A percentile compares a stretch with the other conserved stretches of the same genome.
Evolutionary conservation across 2,888 invertebrate genomes (phyloP).

Genomic region (Euplexia lucipara): DNA sequence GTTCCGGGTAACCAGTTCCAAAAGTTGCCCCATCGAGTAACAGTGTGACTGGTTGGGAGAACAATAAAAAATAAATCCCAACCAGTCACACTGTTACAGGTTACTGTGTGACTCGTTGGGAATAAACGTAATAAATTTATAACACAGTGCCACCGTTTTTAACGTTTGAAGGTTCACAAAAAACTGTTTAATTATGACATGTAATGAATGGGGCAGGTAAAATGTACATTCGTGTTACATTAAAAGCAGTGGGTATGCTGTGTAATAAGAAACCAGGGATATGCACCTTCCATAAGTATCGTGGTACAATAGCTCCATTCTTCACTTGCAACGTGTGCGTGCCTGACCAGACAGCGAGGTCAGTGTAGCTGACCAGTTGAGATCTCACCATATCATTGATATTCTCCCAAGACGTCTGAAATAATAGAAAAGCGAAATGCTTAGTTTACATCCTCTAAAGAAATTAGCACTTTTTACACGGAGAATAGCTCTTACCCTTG

Average conservation of each 20-base stretch:
- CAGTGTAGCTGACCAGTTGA: conserved; percentile 6
- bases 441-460: background rate
- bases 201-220: too few relatives aligned
- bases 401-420: conserved; percentile 44
- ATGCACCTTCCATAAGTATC: conserved; percentile 68
- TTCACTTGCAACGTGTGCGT: conserved; percentile 35
- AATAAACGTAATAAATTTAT: too few relatives aligned
- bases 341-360: conserved; percentile 53
- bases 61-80: too few relatives aligned
- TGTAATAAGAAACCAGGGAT: background rate
- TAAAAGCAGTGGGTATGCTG: background rate
- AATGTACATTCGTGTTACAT: background rate
- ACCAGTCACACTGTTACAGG: too few relatives aligned
- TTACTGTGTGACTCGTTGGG: too few relatives aligned
- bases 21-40: too few relatives aligned
- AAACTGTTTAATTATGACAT: too few relatives aligned
- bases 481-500: conserved; percentile 40
- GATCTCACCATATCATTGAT: conserved; percentile 43
- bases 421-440: background rate
- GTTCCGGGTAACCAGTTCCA: too few relatives aligned
- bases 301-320: conserved; percentile 49
- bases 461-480: too few relatives aligned
- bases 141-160: too few relatives aligned
- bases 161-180: too few relatives aligned
- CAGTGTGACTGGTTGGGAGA: too few relatives aligned